Conservation (phyloP, 1,140 invertebrate species). For the Platyscapa corneri region DNA sequence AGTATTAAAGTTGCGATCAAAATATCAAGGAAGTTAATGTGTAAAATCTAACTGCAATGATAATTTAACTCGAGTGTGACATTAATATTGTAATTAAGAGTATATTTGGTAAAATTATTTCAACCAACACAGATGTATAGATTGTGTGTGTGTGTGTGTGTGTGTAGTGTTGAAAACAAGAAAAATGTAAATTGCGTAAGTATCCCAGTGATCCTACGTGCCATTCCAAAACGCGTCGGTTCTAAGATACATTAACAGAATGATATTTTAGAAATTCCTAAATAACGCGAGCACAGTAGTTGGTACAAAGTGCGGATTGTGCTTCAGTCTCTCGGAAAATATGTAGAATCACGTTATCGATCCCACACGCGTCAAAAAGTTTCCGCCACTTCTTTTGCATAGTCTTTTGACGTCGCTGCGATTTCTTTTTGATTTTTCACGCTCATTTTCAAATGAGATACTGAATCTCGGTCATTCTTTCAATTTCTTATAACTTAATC, state of each 20-base stretch:
- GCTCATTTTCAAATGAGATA: not conserved
- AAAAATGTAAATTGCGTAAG: too few species aligned
- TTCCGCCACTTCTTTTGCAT: not conserved
- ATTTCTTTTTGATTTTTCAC: constrained; percentile 17
- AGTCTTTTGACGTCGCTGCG: not conserved
- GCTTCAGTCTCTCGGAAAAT: not conserved
- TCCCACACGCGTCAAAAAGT: not conserved
- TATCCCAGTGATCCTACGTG: too few species aligned
- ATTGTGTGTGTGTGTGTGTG: too few species aligned
- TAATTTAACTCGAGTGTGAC: too few species aligned
- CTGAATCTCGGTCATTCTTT: not conserved
- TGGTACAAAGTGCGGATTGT: not conserved
- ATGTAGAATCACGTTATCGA: not conserved
- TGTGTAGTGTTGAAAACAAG: too few species aligned
- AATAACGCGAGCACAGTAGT: not conserved
- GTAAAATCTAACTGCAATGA: too few species aligned
- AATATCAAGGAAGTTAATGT: too few species aligned
- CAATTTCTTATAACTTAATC: not conserved
- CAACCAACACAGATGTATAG: too few species aligned
- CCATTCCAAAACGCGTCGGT: not conserved
- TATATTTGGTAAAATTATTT: too few species aligned
- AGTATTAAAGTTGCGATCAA: too few species aligned
- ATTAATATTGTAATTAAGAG: too few species aligned
- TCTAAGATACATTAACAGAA: not conserved
- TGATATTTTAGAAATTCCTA: not conserved